Percentiles rank a stretch among this genome's conserved stretches.
These are phyloP conservation scores for Eledone cirrhosa DNA, from an alignment of 2,888 invertebrate genomes.

Conservation along the genomic window DNA sequence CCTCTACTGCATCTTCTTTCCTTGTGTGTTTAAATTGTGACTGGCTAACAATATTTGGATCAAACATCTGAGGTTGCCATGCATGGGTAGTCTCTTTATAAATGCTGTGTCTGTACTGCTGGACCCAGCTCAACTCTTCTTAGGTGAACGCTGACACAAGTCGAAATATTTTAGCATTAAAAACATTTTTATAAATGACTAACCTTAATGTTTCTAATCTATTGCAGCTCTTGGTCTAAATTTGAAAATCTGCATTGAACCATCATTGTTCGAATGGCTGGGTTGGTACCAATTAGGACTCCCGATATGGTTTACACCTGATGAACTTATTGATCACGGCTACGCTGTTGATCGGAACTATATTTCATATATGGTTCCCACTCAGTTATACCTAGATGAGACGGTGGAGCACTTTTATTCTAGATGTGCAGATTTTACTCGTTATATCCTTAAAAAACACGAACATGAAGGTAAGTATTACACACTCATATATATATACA, in stretches of 20 bases:
- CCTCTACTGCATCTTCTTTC: too few relatives aligned
- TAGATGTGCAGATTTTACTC: slow-evolving; percentile 73
- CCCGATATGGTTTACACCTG: slow-evolving; percentile 65
- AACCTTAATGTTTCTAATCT: background rate
- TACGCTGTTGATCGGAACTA: slow-evolving; percentile 80
- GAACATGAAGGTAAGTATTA: slow-evolving; percentile 65
- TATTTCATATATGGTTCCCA: slow-evolving; percentile 69
- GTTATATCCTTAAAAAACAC: slow-evolving; percentile 72
- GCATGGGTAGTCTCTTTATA: too few relatives aligned
- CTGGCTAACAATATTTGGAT: too few relatives aligned
- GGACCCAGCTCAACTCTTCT: too few relatives aligned
- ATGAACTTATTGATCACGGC: slow-evolving; percentile 78
- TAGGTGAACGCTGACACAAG: too few relatives aligned
- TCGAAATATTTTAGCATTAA: too few relatives aligned
- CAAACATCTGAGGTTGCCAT: too few relatives aligned
- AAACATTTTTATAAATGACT: too few relatives aligned
- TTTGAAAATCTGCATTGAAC: slow-evolving; percentile 74
- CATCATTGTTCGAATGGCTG: slow-evolving; percentile 92
- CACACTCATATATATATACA: background rate
- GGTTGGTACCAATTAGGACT: slow-evolving; percentile 77
- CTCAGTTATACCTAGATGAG: slow-evolving; percentile 69
- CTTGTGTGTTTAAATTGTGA: too few relatives aligned
- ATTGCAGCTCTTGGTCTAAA: slow-evolving; percentile 36
- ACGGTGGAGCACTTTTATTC: slow-evolving; percentile 76
- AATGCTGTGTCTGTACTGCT: too few relatives aligned